Evolutionary conservation across 2,113 vertebrate species (phyloP).

Genomic region (Ibidorhyncha struthersii): DNA sequence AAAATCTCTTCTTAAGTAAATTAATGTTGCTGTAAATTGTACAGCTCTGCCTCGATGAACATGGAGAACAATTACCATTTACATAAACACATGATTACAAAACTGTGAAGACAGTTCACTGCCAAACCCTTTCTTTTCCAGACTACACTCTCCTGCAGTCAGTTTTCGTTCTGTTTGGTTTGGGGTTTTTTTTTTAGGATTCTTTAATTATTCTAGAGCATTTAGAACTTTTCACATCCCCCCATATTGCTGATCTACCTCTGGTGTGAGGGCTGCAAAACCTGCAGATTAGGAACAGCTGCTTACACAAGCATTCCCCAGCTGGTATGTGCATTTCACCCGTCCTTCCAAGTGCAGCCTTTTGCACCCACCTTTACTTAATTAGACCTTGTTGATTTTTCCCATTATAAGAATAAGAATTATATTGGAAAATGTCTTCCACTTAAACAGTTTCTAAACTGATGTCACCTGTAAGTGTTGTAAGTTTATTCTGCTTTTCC

Average conservation of each 20-base stretch:
- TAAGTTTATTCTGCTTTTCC: background rate
- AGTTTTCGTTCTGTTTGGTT: background rate
- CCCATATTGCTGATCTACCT: background rate
- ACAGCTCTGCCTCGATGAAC: background rate
- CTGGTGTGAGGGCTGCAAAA: background rate
- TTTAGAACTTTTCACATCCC: background rate
- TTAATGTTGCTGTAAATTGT: background rate
- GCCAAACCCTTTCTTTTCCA: background rate
- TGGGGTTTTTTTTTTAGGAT: background rate
- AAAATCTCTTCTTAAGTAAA: background rate
- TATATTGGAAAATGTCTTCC: background rate
- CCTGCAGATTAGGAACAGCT: background rate
- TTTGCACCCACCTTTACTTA: background rate
- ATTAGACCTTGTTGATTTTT: background rate
- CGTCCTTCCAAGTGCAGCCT: background rate
- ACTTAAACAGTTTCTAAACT: background rate
- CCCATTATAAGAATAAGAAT: background rate
- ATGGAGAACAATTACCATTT: background rate
- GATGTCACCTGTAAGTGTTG: background rate
- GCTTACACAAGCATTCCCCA: background rate
- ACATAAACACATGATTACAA: background rate
- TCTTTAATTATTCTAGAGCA: background rate
- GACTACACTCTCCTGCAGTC: background rate
- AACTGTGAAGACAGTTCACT: background rate
- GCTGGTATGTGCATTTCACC: background rate